Evolutionary conservation across 2,888 invertebrate genomes (phyloP).

Genomic region (Malthinus flaveolus): DNA sequence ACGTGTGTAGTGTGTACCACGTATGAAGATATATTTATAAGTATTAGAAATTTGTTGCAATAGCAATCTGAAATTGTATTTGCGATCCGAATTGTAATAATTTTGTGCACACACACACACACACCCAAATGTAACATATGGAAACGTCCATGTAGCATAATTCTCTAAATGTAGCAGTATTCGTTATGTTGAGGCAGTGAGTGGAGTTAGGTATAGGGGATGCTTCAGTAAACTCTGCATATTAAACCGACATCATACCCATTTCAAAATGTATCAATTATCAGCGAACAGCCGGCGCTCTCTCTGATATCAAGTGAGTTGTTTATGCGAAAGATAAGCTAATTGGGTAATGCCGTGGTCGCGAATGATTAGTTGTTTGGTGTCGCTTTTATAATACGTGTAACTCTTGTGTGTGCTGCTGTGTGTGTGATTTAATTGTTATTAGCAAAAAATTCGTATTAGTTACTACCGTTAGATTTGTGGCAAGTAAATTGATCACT

Average conservation of each 20-base stretch:
- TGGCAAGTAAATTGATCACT: no score
- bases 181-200: slow-evolving; percentile 11
- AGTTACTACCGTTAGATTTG: no score
- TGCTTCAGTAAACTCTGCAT: slow-evolving; percentile 37
- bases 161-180: slow-evolving; percentile 22
- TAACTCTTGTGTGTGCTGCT: no score
- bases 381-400: no score
- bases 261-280: slow-evolving; percentile 50
- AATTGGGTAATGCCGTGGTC: slow-evolving; percentile 42
- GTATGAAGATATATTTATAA: not conserved
- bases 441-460: no score
- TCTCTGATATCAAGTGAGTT: slow-evolving; percentile 46
- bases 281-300: slow-evolving; percentile 45
- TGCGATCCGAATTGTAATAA: slow-evolving; percentile 25
- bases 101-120: slow-evolving; percentile 14
- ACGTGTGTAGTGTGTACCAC: no score
- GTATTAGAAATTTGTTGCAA: slow-evolving; percentile 9
- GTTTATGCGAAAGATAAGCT: slow-evolving; percentile 52
- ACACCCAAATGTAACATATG: slow-evolving; percentile 29
- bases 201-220: slow-evolving; percentile 18
- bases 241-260: slow-evolving; percentile 38
- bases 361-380: slow-evolving; percentile 45
- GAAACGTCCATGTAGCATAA: slow-evolving; percentile 28
- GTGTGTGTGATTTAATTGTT: no score
- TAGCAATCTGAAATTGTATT: slow-evolving; percentile 19